Conservation (phyloP, 2,113 vertebrate species). For the Girardinichthys multiradiatus region DNA sequence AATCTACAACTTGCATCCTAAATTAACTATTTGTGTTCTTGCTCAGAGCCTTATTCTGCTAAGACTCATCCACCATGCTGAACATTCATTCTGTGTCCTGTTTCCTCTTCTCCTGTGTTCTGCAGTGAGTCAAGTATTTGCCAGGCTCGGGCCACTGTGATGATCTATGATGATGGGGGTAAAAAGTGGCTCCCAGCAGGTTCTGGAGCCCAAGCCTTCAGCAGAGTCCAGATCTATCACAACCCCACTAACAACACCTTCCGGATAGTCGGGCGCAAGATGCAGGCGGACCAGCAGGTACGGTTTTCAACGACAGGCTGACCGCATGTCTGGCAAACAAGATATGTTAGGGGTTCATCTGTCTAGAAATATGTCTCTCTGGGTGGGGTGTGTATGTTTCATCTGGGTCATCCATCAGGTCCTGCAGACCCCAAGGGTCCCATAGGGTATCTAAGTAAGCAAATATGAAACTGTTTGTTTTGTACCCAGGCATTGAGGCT, state of each 20-base stretch:
- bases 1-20: too few species aligned
- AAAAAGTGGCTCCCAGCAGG: slow-evolving; percentile 91
- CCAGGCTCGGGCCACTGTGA: slow-evolving; percentile 90
- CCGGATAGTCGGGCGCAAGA: slow-evolving; percentile 90
- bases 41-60: background rate
- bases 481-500: background rate
- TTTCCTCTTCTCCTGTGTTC: slow-evolving; percentile 18
- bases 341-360: background rate
- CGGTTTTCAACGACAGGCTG: background rate
- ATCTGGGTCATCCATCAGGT: slow-evolving; percentile 6
- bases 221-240: slow-evolving; percentile 92
- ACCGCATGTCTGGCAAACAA: background rate
- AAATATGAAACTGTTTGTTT: slow-evolving; percentile 23
- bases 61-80: background rate
- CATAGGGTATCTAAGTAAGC: slow-evolving; percentile 14
- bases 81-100: slow-evolving; percentile 5
- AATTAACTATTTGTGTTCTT: too few species aligned
- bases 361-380: background rate
- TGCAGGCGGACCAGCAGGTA: slow-evolving; percentile 92
- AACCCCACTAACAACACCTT: slow-evolving; percentile 86
- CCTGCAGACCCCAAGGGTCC: slow-evolving; percentile 1
- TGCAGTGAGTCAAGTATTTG: slow-evolving; percentile 87
- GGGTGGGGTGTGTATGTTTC: background rate
- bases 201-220: slow-evolving; percentile 84
- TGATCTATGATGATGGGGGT: slow-evolving; percentile 88